phyloP scores from a whole-genome alignment of 1,140 invertebrate genomes.

The Lasioglossum albipes region DNA sequence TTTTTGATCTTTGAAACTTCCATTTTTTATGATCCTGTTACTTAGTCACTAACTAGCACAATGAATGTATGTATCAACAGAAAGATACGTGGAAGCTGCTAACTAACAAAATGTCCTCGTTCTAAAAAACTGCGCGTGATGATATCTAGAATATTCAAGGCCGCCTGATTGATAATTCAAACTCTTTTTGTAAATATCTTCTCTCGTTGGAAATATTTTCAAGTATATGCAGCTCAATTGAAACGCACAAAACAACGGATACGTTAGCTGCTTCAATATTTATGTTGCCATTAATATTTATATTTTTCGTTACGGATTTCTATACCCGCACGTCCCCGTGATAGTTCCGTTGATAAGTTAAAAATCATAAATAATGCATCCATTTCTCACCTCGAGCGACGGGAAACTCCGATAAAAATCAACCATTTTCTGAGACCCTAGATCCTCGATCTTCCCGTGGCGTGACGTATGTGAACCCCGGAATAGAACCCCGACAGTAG shows the following conservation, averaged over 20 bases:
- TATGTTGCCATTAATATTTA: not conserved
- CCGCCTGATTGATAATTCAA: not conserved
- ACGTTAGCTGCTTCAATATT: not conserved
- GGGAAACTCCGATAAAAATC: not conserved
- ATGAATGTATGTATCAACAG: not conserved
- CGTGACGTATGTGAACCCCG: not conserved
- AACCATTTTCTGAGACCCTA: not conserved
- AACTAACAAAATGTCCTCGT: too few species aligned
- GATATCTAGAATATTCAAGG: not conserved
- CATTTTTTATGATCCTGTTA: not conserved
- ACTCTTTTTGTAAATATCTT: not conserved
- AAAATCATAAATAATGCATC: not conserved
- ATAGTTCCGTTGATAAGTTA: not conserved
- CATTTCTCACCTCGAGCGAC: not conserved
- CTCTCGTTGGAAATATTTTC: not conserved
- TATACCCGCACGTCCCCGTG: not conserved
- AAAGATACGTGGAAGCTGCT: too few species aligned
- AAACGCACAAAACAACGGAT: not conserved
- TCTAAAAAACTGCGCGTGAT: not conserved
- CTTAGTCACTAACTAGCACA: too few species aligned
- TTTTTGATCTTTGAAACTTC: not conserved
- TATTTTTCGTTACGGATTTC: not conserved
- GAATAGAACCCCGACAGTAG: not conserved
- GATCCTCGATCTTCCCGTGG: not conserved
- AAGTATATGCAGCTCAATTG: too few species aligned